phyloP scores from a whole-genome alignment of 2,797 vertebrate genomes.

The Prunella strophiata region DNA sequence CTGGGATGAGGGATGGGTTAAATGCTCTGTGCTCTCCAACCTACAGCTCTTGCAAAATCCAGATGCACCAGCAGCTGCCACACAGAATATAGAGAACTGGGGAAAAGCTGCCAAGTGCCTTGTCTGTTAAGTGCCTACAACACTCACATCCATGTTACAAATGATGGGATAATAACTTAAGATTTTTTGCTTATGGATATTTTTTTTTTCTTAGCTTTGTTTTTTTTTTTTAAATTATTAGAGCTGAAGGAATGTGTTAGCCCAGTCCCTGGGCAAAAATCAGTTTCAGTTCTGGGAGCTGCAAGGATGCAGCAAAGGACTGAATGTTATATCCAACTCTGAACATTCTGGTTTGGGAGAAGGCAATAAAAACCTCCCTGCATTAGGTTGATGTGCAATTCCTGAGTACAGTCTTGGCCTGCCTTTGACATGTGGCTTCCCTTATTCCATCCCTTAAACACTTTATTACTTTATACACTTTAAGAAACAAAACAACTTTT shows the following conservation, averaged over 20 bases:
- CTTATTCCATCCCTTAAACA: background rate
- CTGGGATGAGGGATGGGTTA: background rate
- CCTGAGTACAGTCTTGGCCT: background rate
- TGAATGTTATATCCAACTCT: background rate
- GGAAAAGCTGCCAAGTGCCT: slow-evolving; percentile 4
- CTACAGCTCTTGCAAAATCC: background rate
- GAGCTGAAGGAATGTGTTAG: background rate
- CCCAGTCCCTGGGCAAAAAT: background rate
- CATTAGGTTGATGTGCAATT: background rate
- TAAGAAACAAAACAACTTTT: background rate
- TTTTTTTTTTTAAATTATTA: background rate
- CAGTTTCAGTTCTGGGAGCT: background rate
- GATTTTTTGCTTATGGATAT: background rate
- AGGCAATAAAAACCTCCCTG: background rate
- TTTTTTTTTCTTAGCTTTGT: background rate
- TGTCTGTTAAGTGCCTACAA: background rate
- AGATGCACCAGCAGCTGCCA: background rate
- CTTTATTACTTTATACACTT: background rate
- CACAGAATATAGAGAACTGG: background rate
- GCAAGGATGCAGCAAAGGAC: background rate
- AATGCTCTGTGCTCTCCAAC: background rate
- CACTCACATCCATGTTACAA: background rate
- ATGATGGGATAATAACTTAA: background rate
- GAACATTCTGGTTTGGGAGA: background rate
- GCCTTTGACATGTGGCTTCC: background rate